Evolutionary conservation across 2,113 vertebrate species (phyloP).

Genomic region (Thalassoma bifasciatum): DNA sequence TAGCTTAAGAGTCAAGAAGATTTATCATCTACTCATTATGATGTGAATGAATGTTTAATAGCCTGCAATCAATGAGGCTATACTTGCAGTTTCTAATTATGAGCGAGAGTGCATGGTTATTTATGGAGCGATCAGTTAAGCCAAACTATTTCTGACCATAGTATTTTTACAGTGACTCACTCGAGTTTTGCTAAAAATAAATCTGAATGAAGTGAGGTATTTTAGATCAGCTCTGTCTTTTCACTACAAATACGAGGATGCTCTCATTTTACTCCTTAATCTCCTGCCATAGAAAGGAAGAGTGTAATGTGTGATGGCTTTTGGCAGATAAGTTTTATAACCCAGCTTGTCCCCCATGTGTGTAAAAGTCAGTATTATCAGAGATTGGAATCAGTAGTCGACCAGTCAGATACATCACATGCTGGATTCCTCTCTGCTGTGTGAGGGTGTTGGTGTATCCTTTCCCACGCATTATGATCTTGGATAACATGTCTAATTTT

Average conservation of each 20-base stretch:
- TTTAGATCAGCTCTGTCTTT: too few species aligned
- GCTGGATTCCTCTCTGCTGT: slow-evolving; percentile 18
- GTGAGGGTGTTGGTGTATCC: slow-evolving; percentile 19
- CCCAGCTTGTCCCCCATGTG: slow-evolving; percentile 46
- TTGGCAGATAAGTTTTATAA: slow-evolving; percentile 46
- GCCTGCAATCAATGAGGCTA: slow-evolving; percentile 1
- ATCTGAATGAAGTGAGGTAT: too few species aligned
- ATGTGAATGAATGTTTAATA: slow-evolving; percentile 23
- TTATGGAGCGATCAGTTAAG: slow-evolving; percentile 15
- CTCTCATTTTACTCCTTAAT: not conserved
- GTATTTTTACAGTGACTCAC: slow-evolving; percentile 2
- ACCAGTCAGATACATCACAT: slow-evolving; percentile 39
- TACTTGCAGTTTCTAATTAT: slow-evolving; percentile 3
- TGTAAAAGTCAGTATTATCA: slow-evolving; percentile 17
- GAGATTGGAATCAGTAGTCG: slow-evolving; percentile 20
- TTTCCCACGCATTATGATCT: not conserved
- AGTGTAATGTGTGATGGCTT: slow-evolving; percentile 12
- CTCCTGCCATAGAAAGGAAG: slow-evolving; percentile 11
- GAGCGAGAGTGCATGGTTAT: not conserved
- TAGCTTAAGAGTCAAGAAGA: not conserved
- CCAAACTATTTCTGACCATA: not conserved
- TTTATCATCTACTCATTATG: slow-evolving; percentile 20
- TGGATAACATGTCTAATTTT: slow-evolving; percentile 1
- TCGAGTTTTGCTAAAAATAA: not conserved
- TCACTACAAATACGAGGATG: not conserved